Evolutionary conservation across 2,113 vertebrate genomes (phyloP).

Genomic region (Ellobius talpinus): DNA sequence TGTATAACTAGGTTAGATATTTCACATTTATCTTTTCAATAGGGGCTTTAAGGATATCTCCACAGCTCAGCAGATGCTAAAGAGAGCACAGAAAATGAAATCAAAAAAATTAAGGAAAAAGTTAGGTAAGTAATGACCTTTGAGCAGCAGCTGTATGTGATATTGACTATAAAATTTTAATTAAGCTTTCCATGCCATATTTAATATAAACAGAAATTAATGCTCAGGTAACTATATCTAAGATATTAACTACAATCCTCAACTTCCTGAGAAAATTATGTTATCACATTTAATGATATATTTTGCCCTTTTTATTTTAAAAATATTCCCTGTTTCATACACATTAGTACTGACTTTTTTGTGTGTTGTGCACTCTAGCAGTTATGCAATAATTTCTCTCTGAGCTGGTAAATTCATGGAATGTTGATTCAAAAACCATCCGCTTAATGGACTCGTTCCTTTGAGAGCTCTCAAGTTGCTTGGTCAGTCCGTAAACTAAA

Average conservation of each 20-base stretch:
- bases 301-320: background rate
- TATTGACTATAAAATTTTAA: conserved; percentile 35
- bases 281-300: conserved; percentile 37
- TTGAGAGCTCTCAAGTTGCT: conserved; percentile 29
- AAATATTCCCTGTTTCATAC: background rate
- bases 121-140: conserved; percentile 87
- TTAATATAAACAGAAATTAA: conserved; percentile 30
- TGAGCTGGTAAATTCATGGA: background rate
- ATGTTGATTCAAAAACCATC: conserved; percentile 38
- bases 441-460: background rate
- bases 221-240: background rate
- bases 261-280: conserved; percentile 46
- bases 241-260: conserved; percentile 16
- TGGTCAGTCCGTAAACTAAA: background rate
- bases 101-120: conserved; percentile 88
- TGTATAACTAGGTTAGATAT: conserved; percentile 40
- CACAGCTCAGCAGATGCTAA: conserved; percentile 94
- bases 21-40: conserved; percentile 75
- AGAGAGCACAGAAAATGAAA: conserved; percentile 95
- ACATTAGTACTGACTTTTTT: conserved; percentile 41
- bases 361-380: background rate
- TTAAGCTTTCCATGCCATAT: conserved; percentile 24
- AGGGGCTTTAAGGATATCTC: conserved; percentile 94
- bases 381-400: conserved; percentile 38
- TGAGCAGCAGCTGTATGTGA: background rate